A percentile compares a stretch with the other conserved stretches of the same genome.
These are phyloP conservation scores for Nasonia oneida DNA, from an alignment of 2,888 invertebrate genomes.

Conservation along the genomic window DNA sequence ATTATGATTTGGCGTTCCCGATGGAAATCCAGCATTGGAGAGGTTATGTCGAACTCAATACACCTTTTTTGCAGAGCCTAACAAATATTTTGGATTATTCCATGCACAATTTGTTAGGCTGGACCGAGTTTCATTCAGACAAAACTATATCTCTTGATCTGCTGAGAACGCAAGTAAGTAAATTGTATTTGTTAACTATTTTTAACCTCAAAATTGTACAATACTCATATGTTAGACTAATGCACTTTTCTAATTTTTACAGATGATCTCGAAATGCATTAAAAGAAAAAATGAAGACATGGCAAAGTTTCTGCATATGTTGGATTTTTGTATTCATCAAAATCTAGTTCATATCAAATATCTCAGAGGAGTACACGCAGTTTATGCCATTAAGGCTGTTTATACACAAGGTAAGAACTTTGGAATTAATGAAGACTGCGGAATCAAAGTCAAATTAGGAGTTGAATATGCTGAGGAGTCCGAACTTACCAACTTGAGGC, in stretches of 20 bases:
- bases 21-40: constrained; percentile 82
- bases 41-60: constrained; percentile 71
- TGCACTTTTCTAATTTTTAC: background rate
- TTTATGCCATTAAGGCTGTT: constrained; percentile 71
- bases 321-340: constrained; percentile 13
- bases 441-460: constrained; percentile 65
- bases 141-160: background rate
- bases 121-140: constrained; percentile 65
- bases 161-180: constrained; percentile 43
- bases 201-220: background rate
- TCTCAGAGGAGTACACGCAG: background rate
- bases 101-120: constrained; percentile 67
- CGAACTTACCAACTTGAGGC: constrained; percentile 75
- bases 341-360: constrained; percentile 40
- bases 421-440: constrained; percentile 67
- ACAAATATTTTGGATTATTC: constrained; percentile 72
- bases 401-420: constrained; percentile 70
- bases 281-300: background rate
- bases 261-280: background rate
- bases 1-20: constrained; percentile 84
- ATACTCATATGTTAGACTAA: background rate
- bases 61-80: constrained; percentile 59
- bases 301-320: background rate
- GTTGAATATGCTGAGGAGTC: constrained; percentile 70
- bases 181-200: constrained; percentile 2